Evolutionary conservation across 2,113 vertebrate genomes (phyloP).

Genomic region (Acrocephalus kingi): DNA sequence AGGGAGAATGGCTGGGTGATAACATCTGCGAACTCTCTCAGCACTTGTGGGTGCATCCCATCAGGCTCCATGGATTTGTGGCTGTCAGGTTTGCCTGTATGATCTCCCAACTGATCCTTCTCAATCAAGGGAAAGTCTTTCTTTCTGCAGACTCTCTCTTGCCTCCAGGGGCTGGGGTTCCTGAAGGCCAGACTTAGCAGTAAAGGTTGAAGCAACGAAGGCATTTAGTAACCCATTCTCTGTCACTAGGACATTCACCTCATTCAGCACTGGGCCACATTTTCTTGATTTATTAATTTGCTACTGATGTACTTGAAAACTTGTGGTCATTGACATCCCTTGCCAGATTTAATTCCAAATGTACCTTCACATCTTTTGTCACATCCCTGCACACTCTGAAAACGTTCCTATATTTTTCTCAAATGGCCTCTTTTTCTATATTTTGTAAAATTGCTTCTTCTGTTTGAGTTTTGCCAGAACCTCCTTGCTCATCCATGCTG

Average conservation of each 20-base stretch:
- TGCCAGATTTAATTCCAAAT: neutral
- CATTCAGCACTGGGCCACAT: neutral
- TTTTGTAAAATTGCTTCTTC: neutral
- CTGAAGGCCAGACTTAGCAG: neutral
- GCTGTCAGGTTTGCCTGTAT: neutral
- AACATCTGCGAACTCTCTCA: neutral
- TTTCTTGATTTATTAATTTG: neutral
- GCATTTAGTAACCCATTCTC: neutral
- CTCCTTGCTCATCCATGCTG: neutral
- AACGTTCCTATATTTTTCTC: neutral
- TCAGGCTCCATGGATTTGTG: neutral
- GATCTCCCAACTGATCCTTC: neutral
- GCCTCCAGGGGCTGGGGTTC: neutral
- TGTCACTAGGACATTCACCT: neutral
- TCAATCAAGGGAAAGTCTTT: neutral
- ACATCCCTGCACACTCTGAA: neutral
- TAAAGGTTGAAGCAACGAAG: neutral
- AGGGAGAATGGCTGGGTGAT: neutral
- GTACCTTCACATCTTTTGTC: neutral
- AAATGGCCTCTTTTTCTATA: neutral
- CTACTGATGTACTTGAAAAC: neutral
- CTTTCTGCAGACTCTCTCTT: neutral
- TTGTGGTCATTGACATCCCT: accelerated
- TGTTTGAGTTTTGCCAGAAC: neutral
- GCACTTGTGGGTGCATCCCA: neutral